These are phyloP conservation scores for Aptenodytes patagonicus DNA, from an alignment of 2,113 vertebrate species.

Conservation along the genomic window DNA sequence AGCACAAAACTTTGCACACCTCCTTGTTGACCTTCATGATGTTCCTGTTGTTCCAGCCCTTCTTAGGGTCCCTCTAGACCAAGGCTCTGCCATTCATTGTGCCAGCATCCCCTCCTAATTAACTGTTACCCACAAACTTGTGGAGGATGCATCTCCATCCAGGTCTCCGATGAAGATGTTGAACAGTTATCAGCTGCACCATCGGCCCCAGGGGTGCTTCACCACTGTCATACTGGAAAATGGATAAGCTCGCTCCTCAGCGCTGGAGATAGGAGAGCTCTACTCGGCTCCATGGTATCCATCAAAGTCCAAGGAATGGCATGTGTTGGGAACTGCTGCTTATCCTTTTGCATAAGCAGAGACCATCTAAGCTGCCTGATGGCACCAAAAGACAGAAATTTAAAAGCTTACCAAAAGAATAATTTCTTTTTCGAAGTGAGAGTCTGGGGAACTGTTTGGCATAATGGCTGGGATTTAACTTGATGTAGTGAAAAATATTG, in stretches of 20 bases:
- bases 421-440: not conserved
- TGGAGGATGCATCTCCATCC: not conserved
- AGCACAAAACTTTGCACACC: not conserved
- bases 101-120: not conserved
- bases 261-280: not conserved
- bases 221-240: not conserved
- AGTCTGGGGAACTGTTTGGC: not conserved
- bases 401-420: not conserved
- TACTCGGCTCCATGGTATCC: not conserved
- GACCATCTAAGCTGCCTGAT: not conserved
- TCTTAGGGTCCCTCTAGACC: not conserved
- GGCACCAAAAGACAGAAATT: not conserved
- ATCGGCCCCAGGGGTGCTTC: not conserved
- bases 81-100: not conserved
- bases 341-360: not conserved
- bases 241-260: not conserved
- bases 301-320: not conserved
- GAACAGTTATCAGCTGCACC: not conserved
- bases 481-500: not conserved
- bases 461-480: not conserved
- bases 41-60: not conserved
- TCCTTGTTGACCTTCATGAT: not conserved
- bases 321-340: not conserved
- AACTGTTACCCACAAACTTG: not conserved
- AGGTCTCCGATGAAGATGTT: not conserved